A percentile compares a stretch with the other conserved stretches of the same genome.
Conservation (phyloP, 2,797 vertebrate species). For the Peromyscus attwateri region DNA sequence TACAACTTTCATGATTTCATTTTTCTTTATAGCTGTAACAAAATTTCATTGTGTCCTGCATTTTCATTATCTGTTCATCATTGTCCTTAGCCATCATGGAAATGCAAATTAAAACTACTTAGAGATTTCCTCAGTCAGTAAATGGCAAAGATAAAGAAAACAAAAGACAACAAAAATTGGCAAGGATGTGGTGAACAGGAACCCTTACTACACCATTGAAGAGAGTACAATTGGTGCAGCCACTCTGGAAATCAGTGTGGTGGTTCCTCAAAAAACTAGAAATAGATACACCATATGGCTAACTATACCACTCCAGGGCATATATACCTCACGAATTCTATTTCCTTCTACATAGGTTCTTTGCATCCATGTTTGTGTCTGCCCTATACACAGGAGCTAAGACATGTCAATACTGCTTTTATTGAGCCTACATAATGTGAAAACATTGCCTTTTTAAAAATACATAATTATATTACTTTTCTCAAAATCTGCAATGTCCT, state of each 20-base stretch:
- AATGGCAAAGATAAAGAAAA: neutral
- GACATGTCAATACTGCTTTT: neutral
- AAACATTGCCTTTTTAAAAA: neutral
- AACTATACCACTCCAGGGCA: neutral
- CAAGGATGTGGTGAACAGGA: neutral
- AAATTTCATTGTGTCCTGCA: neutral
- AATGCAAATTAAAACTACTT: neutral
- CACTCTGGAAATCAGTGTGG: neutral
- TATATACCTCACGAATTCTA: neutral
- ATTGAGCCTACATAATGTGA: neutral
- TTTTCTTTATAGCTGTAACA: neutral
- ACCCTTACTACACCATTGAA: neutral
- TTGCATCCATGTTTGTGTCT: neutral
- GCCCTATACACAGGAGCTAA: neutral
- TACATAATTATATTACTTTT: neutral
- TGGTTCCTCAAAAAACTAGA: neutral
- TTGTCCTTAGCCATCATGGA: neutral
- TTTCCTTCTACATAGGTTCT: neutral
- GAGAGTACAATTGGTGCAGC: neutral
- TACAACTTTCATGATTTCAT: neutral
- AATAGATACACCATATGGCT: neutral
- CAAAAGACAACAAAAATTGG: neutral
- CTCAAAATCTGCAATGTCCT: slow-evolving; percentile 6
- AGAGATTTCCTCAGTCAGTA: neutral
- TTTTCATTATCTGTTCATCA: neutral